Base-by-base conservation (phyloP, 1,140 invertebrate species). In the Brachionus angularis region DNA sequence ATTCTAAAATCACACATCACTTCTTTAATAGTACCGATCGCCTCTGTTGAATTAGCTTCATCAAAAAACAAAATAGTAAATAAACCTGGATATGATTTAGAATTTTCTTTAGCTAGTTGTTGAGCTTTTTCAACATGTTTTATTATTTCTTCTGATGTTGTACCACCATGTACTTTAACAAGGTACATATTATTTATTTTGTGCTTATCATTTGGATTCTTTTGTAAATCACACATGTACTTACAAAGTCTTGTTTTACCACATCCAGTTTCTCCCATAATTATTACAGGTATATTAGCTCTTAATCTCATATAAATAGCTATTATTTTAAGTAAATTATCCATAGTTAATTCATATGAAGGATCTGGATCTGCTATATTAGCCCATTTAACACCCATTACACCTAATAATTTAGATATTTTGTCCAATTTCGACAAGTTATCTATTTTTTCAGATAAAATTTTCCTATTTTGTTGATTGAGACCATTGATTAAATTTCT, bases 191-290 rank as follows among this genome's bases (percentile, higher is more conserved):
- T 58, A 31, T 67, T 16, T 21, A 49, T 25, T 34, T 33, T 47
- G 14, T 27, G n/a, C 16, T 2, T 27, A 12, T 47, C 23, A 50
- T 50, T 21, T 18, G n/a, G 31, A 50, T 50, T 18, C 31, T 50
- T 46, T 27, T 47, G 27, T 12, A 67, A 67, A 18, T 67, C 62
- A n/a, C 42, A 46, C 42, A 67, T 47, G 14, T 47, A 67, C 31
- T 23, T 47, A 34, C 42, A 47, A 16, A 67, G 23, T 18, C 62
- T 29, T 3, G 62, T 67, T 25, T 80, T 80, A 29, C 79, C 79
- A 74, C 79, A 80, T 7, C 79, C 79, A 0, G 79, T 80, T 64
- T 80, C 79, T 10, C 79, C 79, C 79, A 80, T 80, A 31, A 80
- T 73, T 23, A 80, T 75, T 8, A 80, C 78, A 18, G 79, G 79